Base-by-base conservation (phyloP, 2,888 invertebrate genomes). In the Acleris holmiana region DNA sequence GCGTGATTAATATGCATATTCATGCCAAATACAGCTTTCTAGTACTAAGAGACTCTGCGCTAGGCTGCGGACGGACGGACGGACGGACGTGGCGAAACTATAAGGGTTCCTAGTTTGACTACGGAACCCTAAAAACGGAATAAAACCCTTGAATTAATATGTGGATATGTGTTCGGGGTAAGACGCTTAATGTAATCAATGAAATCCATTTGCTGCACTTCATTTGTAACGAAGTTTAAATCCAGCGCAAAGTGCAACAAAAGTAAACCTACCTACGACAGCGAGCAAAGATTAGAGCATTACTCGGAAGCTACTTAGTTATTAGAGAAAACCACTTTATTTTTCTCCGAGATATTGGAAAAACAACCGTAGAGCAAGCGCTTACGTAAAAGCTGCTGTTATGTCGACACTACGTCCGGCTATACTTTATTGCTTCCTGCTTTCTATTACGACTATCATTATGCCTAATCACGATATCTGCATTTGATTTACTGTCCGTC, bases 361-460 rank as follows among this genome's bases (percentile, higher is more conserved):
- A 63, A 51, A 50, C 56, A 57, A 18, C 46, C 40, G 3, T 2
- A 25, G 21, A 44, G 25, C 19, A 18, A 44, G 17, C 41, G 41
- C 41, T 44, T 41, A 21, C 50, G 49, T 41, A 15, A 59, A 58
- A 25, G 13, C 50, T 2, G 25, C 25, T 25, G 15, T 59, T 17
- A 18, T 29, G 51, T 51, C 60, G 51, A 46, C 50, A 41, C 18
- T 35, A 19, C 23, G 54, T 25, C 19, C 29, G 50, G 29, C 25
- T n/a, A 48, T 51, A 54, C 48, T 47, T 58, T 25, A 64, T 64
- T n/a, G 46, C 41, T 64, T 64, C 58, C 63, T 64, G 53, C 48
- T 58, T 58, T 48, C 48, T 64, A 58, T 58, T 48, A 64, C 18
- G 25, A 47, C 8, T 51, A 21, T 51, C 46, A 63, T 57, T 57